phyloP scores from a whole-genome alignment of 2,797 vertebrate genomes.

The Kryptolebias ocellatus region DNA sequence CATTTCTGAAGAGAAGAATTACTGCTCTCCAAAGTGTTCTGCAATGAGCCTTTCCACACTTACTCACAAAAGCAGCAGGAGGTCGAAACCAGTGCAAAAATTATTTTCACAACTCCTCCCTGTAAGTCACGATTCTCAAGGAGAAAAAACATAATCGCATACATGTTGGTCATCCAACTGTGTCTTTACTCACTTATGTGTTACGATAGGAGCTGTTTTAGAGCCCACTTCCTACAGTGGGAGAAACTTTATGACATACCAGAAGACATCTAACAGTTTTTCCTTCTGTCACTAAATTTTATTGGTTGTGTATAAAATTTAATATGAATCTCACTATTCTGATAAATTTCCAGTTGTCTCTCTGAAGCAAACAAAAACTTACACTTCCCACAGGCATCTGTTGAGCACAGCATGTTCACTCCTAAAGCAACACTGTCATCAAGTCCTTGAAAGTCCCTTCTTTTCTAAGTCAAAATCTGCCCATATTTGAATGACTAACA shows the following conservation, averaged over 20 bases:
- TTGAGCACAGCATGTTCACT: conserved; percentile 38
- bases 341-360: no score
- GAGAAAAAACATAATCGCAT: conserved; percentile 9
- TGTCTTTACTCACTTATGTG: conserved; percentile 41
- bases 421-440: conserved; percentile 47
- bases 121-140: conserved; percentile 34
- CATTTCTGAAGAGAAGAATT: conserved; percentile 52
- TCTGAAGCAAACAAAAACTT: conserved; percentile 2
- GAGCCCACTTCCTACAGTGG: conserved; percentile 24
- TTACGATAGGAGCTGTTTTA: conserved; percentile 22
- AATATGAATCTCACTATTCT: no score
- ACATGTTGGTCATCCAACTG: conserved; percentile 37
- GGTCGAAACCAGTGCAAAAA: conserved; percentile 39
- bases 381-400: conserved; percentile 52
- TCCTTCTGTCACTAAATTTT: not conserved
- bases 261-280: not conserved
- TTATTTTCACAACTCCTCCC: conserved; percentile 54
- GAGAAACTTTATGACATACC: not conserved
- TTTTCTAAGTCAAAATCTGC: no score
- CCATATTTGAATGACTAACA: not conserved
- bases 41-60: conserved; percentile 66
- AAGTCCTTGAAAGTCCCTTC: not conserved
- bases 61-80: conserved; percentile 61
- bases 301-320: no score
- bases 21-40: conserved; percentile 58